Evolutionary conservation across 2,888 invertebrate genomes (phyloP).

Genomic region (Acanthopleura granulata): DNA sequence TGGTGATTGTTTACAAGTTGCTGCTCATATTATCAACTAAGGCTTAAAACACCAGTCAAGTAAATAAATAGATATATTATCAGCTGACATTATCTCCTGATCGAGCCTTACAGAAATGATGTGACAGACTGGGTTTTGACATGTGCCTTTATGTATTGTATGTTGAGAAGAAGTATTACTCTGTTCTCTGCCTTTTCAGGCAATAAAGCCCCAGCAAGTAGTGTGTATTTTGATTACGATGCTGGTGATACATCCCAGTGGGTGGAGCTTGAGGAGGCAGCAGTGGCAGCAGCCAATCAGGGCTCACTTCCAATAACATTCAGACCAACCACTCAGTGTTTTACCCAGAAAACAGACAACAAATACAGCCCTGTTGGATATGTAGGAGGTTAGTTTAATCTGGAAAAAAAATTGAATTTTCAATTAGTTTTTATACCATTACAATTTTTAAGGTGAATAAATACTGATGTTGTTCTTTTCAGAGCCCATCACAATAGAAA

Average conservation of each 20-base stretch:
- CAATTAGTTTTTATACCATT: not conserved
- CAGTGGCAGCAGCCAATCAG: slow-evolving; percentile 44
- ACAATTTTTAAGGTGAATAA: slow-evolving; percentile 3
- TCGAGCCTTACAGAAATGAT: too few species aligned
- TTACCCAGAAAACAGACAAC: slow-evolving; percentile 73
- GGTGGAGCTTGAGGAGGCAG: slow-evolving; percentile 59
- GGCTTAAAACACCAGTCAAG: too few species aligned
- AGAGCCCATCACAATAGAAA: slow-evolving; percentile 85
- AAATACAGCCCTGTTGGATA: slow-evolving; percentile 79
- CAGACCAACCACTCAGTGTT: slow-evolving; percentile 83
- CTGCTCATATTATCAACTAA: too few species aligned
- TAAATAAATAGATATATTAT: too few species aligned
- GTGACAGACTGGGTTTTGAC: too few species aligned
- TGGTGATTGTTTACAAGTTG: too few species aligned
- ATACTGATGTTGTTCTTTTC: slow-evolving; percentile 24
- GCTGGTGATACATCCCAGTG: slow-evolving; percentile 41
- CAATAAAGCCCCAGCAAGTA: slow-evolving; percentile 44
- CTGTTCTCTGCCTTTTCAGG: slow-evolving; percentile 27
- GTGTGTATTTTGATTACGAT: slow-evolving; percentile 52
- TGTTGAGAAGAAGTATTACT: not conserved
- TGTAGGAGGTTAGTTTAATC: slow-evolving; percentile 75
- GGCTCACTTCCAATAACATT: slow-evolving; percentile 80
- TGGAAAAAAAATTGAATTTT: too few species aligned
- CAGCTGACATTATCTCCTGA: too few species aligned
- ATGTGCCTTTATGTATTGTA: not conserved